Percentiles rank a stretch among this genome's conserved stretches.
Conservation (phyloP, 2,888 invertebrate species). For the Phortica okadai region DNA sequence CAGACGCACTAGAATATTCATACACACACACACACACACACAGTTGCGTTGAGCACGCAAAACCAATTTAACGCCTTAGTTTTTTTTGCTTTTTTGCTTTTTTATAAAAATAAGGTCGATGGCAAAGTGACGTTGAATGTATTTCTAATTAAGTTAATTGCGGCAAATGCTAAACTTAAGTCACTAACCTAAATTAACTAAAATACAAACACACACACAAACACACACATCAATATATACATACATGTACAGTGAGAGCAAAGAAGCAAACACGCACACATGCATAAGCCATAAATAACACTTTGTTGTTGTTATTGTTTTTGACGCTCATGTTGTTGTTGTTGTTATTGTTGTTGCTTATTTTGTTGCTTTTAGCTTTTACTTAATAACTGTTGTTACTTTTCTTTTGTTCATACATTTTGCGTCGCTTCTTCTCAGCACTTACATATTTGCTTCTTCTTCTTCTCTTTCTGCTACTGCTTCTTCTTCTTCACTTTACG, state of each 20-base stretch:
- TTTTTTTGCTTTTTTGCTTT: too few relatives aligned
- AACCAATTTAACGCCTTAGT: constrained; percentile 39
- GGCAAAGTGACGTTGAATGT: constrained; percentile 55
- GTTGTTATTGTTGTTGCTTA: constrained; percentile 43
- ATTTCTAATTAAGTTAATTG: constrained; percentile 73
- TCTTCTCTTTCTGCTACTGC: not conserved
- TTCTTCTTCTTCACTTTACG: constrained; percentile 15
- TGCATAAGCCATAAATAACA: constrained; percentile 20
- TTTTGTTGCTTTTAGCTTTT: constrained; percentile 53
- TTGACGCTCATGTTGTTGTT: constrained; percentile 1
- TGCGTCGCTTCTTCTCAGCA: constrained; percentile 59
- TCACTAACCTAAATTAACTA: constrained; percentile 66
- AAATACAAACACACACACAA: constrained; percentile 54
- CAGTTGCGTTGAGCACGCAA: constrained; percentile 30
- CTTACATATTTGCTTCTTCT: not conserved
- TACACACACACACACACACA: constrained; percentile 10
- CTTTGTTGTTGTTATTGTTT: constrained; percentile 35
- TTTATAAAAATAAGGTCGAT: constrained; percentile 27
- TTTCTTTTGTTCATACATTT: constrained; percentile 62
- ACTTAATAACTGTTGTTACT: constrained; percentile 42
- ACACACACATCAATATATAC: constrained; percentile 22
- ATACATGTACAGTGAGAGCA: not conserved
- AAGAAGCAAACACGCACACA: constrained; percentile 1
- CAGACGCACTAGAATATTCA: not conserved
- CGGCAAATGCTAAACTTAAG: constrained; percentile 69